phyloP scores from a whole-genome alignment of 2,888 invertebrate species.

The Eupithecia vulgata region DNA sequence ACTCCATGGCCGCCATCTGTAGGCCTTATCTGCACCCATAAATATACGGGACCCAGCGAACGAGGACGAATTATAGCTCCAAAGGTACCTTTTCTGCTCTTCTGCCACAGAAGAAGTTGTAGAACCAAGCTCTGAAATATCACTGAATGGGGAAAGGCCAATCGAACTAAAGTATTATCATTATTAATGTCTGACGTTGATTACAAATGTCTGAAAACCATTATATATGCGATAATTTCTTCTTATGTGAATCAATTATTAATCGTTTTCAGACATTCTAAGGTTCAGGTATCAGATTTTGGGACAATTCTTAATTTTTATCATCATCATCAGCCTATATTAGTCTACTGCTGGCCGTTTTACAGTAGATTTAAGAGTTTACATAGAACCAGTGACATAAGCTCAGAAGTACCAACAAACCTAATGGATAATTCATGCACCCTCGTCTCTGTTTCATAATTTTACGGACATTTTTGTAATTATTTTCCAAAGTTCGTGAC shows the following conservation, averaged over 20 bases:
- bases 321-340: too few species aligned
- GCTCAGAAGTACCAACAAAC: conserved; percentile 9
- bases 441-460: conserved; percentile 71
- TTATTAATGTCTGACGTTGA: neutral
- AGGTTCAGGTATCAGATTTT: neutral
- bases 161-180: neutral
- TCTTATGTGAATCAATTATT: too few species aligned
- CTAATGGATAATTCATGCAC: conserved; percentile 83
- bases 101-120: conserved; percentile 30
- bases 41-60: conserved; percentile 76
- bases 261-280: too few species aligned
- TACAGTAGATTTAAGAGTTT: neutral
- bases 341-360: too few species aligned
- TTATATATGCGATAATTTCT: too few species aligned
- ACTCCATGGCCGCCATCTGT: conserved; percentile 79
- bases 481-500: conserved; percentile 66
- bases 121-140: conserved; percentile 2
- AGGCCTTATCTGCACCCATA: conserved; percentile 81
- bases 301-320: neutral
- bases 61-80: conserved; percentile 77
- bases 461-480: conserved; percentile 74
- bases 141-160: conserved; percentile 8
- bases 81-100: conserved; percentile 71
- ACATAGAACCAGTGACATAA: conserved; percentile 10
- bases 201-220: neutral